Base-by-base conservation (phyloP, 2,113 vertebrate species). In the Mandrillus leucophaeus region DNA sequence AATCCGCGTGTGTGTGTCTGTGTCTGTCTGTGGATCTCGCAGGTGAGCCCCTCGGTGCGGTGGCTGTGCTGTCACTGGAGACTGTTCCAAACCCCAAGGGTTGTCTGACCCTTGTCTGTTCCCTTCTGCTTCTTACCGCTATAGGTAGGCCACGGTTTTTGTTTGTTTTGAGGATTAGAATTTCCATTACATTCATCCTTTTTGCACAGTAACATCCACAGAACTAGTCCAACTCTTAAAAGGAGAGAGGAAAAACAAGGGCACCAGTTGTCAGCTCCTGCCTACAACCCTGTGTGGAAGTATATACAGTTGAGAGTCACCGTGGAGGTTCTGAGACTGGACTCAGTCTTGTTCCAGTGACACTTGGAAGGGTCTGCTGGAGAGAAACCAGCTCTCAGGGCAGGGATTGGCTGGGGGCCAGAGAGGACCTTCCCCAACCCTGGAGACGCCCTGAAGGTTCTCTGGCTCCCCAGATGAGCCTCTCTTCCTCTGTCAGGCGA, bases 61-160 rank as follows among this genome's bases (percentile, higher is more conserved):
- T 93, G 57, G 78, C 95, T 97, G 88, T 80, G 84, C 96, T 50
- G 17, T 76, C 84, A 50, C 96, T 96, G 84, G 80, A 96, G 93
- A 75, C 38, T 82, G 83, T 96, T 79, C 73, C 95, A 94, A 86
- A 88, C 55, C 55, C n/a, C 4, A 40, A 66, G 97, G 88, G 76
- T 93, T 84, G 40, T 96, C 66, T 72, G 25, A 6, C 12, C 85
- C 61, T 43, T 27, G 48, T 55, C 66, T 78, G 45, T 68, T 82
- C 8, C 13, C 43, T 82, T 88, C 50, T 76, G 52, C 61, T 61
- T 14, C 40, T 68, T 30, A 7, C 55, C 52, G 79, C 2, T 22
- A 64, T 64, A 5, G 5, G 16, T 14, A 40, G 80, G 88, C 38
- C 6, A 1, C 76, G 25, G 45, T 18, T 27, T 30, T 27, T 50